Percentiles rank a stretch among this genome's conserved stretches.
Evolutionary conservation across 2,113 vertebrate species (phyloP).

Genomic region (Climacteris rufus): DNA sequence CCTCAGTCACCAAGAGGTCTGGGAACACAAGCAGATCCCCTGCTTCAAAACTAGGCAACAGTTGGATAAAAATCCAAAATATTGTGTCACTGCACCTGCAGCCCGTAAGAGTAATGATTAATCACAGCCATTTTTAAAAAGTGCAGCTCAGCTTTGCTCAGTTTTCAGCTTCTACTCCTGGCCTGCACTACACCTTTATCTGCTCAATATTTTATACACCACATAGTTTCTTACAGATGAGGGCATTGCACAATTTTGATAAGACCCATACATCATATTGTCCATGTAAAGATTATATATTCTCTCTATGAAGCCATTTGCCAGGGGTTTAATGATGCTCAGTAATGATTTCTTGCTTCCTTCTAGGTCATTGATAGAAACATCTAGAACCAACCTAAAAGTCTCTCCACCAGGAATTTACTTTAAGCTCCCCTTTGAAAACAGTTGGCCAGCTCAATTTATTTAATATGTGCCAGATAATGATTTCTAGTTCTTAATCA

Average conservation of each 20-base stretch:
- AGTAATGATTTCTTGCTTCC: neutral
- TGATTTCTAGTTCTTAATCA: neutral
- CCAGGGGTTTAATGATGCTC: neutral
- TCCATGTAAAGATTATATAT: neutral
- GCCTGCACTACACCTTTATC: neutral
- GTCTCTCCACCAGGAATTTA: neutral
- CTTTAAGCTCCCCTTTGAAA: neutral
- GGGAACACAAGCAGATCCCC: neutral
- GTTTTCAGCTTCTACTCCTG: neutral
- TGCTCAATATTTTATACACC: neutral
- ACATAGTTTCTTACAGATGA: neutral
- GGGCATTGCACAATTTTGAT: neutral
- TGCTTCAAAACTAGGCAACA: neutral
- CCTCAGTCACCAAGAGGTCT: neutral
- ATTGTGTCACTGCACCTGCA: neutral
- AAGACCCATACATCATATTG: neutral
- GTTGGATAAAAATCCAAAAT: neutral
- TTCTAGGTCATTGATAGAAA: neutral
- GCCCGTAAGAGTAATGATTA: neutral
- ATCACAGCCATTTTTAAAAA: neutral
- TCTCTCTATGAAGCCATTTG: neutral
- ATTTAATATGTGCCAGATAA: neutral
- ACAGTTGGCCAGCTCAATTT: neutral
- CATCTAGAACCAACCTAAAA: neutral
- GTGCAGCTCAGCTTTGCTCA: neutral